Base-by-base conservation (phyloP, 2,888 invertebrate species). In the Epistrophella euchroma region DNA sequence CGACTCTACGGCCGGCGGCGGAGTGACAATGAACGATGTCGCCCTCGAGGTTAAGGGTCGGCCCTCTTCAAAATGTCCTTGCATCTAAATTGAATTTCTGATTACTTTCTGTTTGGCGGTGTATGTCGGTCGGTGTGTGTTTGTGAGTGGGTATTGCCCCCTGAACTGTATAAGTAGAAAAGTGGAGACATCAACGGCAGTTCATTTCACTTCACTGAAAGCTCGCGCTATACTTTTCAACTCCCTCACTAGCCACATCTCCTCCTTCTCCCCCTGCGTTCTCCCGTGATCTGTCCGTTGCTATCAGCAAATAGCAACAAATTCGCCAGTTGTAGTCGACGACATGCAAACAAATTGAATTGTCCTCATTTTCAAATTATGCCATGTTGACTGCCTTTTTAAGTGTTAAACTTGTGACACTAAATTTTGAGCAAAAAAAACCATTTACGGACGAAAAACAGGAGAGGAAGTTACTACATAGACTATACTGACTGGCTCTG, bases 331-430 rank as follows among this genome's bases (percentile, higher is more conserved):
- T 52, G 60, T 11, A 35, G 64, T 22, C 32, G 45, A 71, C 37
- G 71, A 58, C 64, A 72, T 72, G 71, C 73, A 70, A 85, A 80
- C 85, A 85, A 85, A 85, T 85, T 85, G 76, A 85, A 85, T 85
- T 85, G 81, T 80, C 85, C 85, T 85, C 80, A 81, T 81, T 85
- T 77, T 62, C 80, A 85, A 85, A 85, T 81, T 77, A 85, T 81
- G 85, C 76, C 80, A 77, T 85, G 80, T 85, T 85, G 85, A 85
- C 76, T 85, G 85, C 55, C 60, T 50, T 85, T 81, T 85, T 81
- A 85, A 85, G 81, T 80, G 80, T 80, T 77, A 68, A 85, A 80
- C 76, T 85, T 81, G 68, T 85, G 85, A 81, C 80, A 80, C 73
- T 80, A 85, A 85, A 85, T 85, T 80, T 81, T 15, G 19, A 62